phyloP scores from a whole-genome alignment of 2,797 vertebrate genomes.

The Arnoldichthys spilopterus region DNA sequence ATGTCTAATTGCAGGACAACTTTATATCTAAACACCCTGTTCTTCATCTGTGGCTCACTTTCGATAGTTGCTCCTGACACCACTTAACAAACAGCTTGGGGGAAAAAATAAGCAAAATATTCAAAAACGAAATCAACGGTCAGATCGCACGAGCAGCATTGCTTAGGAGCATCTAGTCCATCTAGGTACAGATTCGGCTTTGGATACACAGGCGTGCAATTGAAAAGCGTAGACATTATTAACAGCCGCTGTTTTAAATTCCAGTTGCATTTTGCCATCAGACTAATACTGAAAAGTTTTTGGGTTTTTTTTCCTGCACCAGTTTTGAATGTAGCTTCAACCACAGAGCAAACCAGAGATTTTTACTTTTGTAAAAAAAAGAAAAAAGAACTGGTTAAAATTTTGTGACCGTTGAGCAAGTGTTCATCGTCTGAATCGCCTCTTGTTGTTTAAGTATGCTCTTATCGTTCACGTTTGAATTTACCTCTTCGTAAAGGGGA shows the following conservation, averaged over 20 bases:
- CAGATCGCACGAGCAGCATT: background rate
- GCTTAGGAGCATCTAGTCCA: background rate
- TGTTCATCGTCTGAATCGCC: background rate
- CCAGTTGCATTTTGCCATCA: too few species aligned
- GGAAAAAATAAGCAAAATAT: background rate
- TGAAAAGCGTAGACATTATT: background rate
- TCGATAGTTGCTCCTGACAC: background rate
- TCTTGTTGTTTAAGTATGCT: background rate
- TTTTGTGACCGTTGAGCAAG: background rate
- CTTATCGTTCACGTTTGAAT: background rate
- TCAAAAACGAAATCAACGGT: background rate
- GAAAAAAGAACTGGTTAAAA: constrained; percentile 23
- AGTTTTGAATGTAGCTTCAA: background rate
- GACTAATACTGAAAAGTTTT: background rate
- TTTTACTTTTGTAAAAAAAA: too few species aligned
- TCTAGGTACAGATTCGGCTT: too few species aligned
- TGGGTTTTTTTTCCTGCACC: background rate
- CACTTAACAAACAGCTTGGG: background rate
- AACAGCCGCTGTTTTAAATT: background rate
- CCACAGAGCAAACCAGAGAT: background rate
- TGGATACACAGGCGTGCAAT: background rate
- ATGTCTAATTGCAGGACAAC: background rate
- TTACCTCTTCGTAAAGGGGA: background rate
- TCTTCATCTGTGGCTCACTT: background rate
- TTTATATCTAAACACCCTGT: background rate